A percentile compares a stretch with the other conserved stretches of the same genome.
Evolutionary conservation across 1,140 invertebrate genomes (phyloP).

Genomic region (Aphelenchoides fujianensis): DNA sequence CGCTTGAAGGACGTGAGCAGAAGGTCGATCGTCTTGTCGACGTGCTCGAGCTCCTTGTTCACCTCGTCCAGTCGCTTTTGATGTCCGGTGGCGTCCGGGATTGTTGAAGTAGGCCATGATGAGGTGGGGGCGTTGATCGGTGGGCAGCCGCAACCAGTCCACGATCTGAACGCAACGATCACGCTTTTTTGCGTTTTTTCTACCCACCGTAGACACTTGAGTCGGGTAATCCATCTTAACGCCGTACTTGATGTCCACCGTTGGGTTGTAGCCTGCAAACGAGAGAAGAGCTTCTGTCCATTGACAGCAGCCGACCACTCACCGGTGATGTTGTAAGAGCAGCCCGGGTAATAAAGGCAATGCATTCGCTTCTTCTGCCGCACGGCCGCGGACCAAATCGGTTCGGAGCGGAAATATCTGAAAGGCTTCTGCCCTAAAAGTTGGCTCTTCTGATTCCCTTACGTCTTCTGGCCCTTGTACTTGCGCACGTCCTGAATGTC

Average conservation of each 20-base stretch:
- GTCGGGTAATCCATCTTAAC: conserved; percentile 28
- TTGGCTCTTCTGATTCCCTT: no score
- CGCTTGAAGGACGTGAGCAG: conserved; percentile 47
- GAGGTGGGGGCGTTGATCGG: conserved; percentile 63
- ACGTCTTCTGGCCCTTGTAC: conserved; percentile 24
- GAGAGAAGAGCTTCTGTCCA: no score
- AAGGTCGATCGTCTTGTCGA: conserved; percentile 50
- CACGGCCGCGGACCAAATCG: conserved; percentile 44
- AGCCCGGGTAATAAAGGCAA: conserved; percentile 48
- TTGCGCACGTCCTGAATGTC: conserved; percentile 37
- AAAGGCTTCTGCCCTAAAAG: no score
- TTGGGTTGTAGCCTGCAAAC: conserved; percentile 49
- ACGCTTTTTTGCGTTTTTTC: no score
- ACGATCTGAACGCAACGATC: conserved; percentile 43
- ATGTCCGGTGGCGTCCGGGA: conserved; percentile 69
- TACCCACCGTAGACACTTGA: no score
- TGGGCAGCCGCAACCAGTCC: conserved; percentile 69
- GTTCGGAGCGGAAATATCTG: conserved; percentile 37
- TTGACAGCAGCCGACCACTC: no score
- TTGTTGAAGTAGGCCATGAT: conserved; percentile 73
- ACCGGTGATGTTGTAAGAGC: conserved; percentile 45
- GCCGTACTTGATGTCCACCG: conserved; percentile 41
- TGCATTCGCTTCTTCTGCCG: conserved; percentile 40
- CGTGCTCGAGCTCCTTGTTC: conserved; percentile 37
- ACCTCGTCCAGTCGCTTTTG: conserved; percentile 50